A percentile compares a stretch with the other conserved stretches of the same genome.
phyloP scores from a whole-genome alignment of 2,113 vertebrate genomes.

The Zootoca vivipara region DNA sequence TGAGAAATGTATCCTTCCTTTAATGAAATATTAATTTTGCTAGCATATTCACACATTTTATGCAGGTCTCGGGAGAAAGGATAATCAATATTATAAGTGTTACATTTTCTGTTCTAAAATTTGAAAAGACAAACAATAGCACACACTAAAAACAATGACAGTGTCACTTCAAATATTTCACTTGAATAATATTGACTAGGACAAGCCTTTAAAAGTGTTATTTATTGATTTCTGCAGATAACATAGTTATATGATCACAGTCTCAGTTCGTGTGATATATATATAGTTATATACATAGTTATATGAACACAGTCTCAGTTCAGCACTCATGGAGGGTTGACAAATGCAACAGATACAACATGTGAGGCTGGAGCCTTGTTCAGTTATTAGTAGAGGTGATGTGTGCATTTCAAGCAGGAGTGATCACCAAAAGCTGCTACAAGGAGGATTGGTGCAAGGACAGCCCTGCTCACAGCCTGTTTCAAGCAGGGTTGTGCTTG shows the following conservation, averaged over 20 bases:
- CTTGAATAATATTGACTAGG: constrained; percentile 41
- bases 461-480: no score
- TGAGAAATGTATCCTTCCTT: constrained; percentile 29
- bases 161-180: constrained; percentile 33
- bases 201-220: constrained; percentile 17
- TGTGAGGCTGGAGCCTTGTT: no score
- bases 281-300: no score
- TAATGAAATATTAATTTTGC: constrained; percentile 52
- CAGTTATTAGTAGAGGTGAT: no score
- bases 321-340: constrained; percentile 32
- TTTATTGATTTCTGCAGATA: constrained; percentile 36
- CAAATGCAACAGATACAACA: not conserved
- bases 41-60: constrained; percentile 32
- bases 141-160: constrained; percentile 36
- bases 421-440: no score
- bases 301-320: constrained; percentile 1
- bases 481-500: no score
- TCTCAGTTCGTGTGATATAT: no score
- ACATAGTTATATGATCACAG: constrained; percentile 19
- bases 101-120: constrained; percentile 29
- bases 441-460: no score
- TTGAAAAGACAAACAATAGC: constrained; percentile 30
- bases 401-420: no score
- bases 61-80: constrained; percentile 29
- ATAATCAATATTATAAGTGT: constrained; percentile 41